Conservation (phyloP, 2,113 vertebrate genomes). For the Petroica traversi region DNA sequence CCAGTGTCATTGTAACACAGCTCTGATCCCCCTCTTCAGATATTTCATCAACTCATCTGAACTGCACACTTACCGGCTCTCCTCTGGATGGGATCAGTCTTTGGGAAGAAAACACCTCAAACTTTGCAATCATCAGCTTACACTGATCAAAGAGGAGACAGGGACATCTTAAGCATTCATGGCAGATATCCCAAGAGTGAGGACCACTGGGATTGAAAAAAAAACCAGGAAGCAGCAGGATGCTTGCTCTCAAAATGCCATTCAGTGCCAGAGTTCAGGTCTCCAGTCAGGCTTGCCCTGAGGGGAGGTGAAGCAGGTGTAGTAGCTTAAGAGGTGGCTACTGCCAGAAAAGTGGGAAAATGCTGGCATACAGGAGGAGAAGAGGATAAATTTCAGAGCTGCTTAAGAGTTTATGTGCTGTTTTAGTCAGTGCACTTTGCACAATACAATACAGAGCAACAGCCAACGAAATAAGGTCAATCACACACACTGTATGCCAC, state of each 20-base stretch:
- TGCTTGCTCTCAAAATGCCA: fast-evolving
- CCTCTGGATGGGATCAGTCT: not conserved
- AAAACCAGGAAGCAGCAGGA: not conserved
- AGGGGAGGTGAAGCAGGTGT: not conserved
- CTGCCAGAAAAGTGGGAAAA: not conserved
- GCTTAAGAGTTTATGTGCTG: no score
- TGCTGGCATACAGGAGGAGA: not conserved
- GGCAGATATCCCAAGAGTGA: no score
- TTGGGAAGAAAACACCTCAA: not conserved
- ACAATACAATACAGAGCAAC: not conserved
- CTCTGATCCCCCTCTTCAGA: not conserved
- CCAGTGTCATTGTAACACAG: not conserved
- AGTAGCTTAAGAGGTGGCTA: not conserved
- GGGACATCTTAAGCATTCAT: not conserved
- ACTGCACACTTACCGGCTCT: not conserved
- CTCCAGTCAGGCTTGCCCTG: not conserved
- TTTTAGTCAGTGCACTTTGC: not conserved
- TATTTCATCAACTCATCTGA: not conserved
- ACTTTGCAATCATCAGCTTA: not conserved
- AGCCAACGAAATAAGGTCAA: not conserved
- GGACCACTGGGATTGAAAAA: not conserved
- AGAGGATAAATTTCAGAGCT: not conserved
- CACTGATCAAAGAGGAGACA: not conserved
- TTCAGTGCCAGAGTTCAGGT: not conserved
- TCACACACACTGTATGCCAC: not conserved